Base-by-base conservation (phyloP, 2,113 vertebrate species). In the Alectura lathami region DNA sequence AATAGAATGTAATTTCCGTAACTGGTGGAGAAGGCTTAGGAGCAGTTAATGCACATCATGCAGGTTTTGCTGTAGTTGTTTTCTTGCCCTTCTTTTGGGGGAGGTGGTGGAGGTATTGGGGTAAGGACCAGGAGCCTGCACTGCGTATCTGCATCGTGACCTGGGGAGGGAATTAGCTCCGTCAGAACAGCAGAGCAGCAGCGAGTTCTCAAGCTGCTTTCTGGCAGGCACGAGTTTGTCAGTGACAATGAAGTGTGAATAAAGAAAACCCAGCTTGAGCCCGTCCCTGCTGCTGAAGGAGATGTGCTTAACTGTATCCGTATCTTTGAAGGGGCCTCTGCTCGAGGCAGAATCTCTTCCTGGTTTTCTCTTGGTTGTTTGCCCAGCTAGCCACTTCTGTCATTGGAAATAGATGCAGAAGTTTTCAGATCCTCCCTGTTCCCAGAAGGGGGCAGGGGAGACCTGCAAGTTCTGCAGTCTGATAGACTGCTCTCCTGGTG, bases 371-470 rank as follows among this genome's bases (percentile, higher is more conserved):
- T n/a, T 21, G 24, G 26, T 83, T 48, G 24, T 60, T 92, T 59
- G 23, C 64, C 27, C 34, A 56, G 60, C 53, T 72, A 84, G 93
- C 56, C 26, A 56, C 0, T 82, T 88, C 75, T 70, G 43, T 79
- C 16, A 6, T 1, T 87, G 48, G 45, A 72, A 86, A 60, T 56
- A 57, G 36, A 40, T 68, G 42, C 1, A 23, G 34, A 78, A 70
- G 66, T 51, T 91, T 88, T 94, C 57, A 89, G 82, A 94, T 95
- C 91, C 30, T 11, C 69, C 24, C 70, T 82, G 48, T 94, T 96
- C 88, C 96, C 95, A 96, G 96, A 96, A 97, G 96, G 86, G 96
- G 89, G 95, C 95, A 94, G 89, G 95, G 96, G 81, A 95, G 89
- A 79, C 94, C 93, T 92, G 29, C 0, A 1, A 84, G 68, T 94